Percentiles rank a stretch among this genome's conserved stretches.
Conservation (phyloP, 2,113 vertebrate genomes). For the Callopanchax toddi region DNA sequence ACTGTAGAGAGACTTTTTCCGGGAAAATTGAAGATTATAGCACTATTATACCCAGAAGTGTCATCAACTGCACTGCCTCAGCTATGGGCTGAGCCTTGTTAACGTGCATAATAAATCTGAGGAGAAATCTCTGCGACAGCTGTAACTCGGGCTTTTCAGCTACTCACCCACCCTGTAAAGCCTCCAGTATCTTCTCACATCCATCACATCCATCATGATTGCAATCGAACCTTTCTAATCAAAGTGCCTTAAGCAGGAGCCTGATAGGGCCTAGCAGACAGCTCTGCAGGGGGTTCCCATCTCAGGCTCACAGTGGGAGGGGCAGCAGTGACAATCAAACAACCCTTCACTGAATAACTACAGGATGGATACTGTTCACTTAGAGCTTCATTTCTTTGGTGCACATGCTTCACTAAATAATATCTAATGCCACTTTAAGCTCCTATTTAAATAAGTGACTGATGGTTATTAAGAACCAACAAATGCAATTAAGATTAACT, state of each 20-base stretch:
- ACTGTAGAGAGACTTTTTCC: background rate
- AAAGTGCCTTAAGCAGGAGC: constrained; percentile 39
- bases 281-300: constrained; percentile 47
- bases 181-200: constrained; percentile 59
- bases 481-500: constrained; percentile 1
- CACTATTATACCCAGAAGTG: background rate
- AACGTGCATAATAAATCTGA: constrained; percentile 21
- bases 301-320: constrained; percentile 6
- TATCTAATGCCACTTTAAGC: background rate
- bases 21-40: constrained; percentile 1
- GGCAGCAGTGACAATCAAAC: constrained; percentile 45
- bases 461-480: constrained; percentile 14
- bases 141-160: constrained; percentile 35
- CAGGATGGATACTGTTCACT: constrained; percentile 26
- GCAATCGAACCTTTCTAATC: constrained; percentile 50
- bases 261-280: constrained; percentile 56
- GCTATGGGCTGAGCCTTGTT: constrained; percentile 6
- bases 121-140: constrained; percentile 3
- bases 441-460: constrained; percentile 21
- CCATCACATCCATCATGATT: constrained; percentile 67
- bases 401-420: constrained; percentile 5
- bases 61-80: background rate
- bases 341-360: constrained; percentile 18
- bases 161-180: constrained; percentile 33
- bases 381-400: constrained; percentile 8